phyloP scores from a whole-genome alignment of 2,797 vertebrate genomes.

The Avahi laniger region DNA sequence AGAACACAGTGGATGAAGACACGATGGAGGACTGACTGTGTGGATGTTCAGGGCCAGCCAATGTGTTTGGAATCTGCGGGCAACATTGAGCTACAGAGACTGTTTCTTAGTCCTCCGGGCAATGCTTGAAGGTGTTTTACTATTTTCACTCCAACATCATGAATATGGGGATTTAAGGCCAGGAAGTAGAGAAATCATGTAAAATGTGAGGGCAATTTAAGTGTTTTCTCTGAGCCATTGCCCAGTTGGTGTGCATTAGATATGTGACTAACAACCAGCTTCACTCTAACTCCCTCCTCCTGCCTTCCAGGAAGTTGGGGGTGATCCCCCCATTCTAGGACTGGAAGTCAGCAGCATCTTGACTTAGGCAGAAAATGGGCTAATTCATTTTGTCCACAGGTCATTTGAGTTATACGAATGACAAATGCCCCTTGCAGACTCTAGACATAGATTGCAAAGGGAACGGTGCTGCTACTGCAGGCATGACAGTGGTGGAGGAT shows the following conservation, averaged over 20 bases:
- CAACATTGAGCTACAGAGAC: not conserved
- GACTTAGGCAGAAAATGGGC: not conserved
- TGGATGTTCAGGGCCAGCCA: not conserved
- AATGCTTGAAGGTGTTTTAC: not conserved
- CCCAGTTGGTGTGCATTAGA: not conserved
- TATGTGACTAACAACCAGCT: not conserved
- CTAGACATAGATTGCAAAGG: not conserved
- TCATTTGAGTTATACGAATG: not conserved
- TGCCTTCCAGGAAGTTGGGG: not conserved
- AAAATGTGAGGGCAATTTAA: not conserved
- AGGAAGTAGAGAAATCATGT: not conserved
- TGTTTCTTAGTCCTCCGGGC: not conserved
- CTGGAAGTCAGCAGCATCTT: not conserved
- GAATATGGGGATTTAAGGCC: not conserved
- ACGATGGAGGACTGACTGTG: not conserved
- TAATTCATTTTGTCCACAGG: not conserved
- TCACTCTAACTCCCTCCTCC: not conserved
- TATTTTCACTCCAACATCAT: not conserved
- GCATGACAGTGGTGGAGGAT: not conserved
- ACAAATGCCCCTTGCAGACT: not conserved
- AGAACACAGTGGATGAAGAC: not conserved
- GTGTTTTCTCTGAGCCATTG: not conserved
- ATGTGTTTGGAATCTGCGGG: not conserved
- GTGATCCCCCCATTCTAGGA: too few species aligned
- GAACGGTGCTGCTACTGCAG: not conserved